Evolutionary conservation across 2,797 vertebrate species (phyloP).

Genomic region (Labeo calbasu): DNA sequence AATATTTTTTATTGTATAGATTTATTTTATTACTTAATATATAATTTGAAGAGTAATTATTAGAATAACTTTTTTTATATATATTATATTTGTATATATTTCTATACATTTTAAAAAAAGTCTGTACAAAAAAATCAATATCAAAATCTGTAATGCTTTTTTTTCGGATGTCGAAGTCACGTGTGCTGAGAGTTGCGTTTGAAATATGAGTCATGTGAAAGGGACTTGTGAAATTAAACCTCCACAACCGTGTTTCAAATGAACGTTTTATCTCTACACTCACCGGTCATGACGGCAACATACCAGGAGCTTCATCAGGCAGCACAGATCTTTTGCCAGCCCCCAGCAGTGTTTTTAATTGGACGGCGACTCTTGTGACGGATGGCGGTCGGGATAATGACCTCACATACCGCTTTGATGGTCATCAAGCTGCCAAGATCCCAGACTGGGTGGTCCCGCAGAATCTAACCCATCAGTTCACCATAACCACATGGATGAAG

Average conservation of each 20-base stretch:
- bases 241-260: conserved; percentile 42
- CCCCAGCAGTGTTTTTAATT: conserved; percentile 85
- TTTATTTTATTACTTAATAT: no score
- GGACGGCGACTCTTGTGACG: conserved; percentile 88
- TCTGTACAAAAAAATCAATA: not conserved
- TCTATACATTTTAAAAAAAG: not conserved
- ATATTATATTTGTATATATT: no score
- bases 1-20: no score
- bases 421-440: conserved; percentile 93
- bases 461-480: conserved; percentile 97
- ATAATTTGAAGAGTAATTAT: no score
- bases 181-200: no score
- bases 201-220: not conserved
- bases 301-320: conserved; percentile 90
- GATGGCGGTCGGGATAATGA: conserved; percentile 86
- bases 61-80: no score
- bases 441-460: conserved; percentile 91
- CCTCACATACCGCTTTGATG: conserved; percentile 93
- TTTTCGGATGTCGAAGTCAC: not conserved
- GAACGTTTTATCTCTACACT: not conserved
- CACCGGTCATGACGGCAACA: conserved; percentile 21
- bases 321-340: conserved; percentile 93
- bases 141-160: not conserved
- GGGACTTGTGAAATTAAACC: not conserved
- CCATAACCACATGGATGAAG: conserved; percentile 96